A percentile compares a stretch with the other conserved stretches of the same genome.
Conservation (phyloP, 2,888 invertebrate species). For the Gerris lacustris region DNA sequence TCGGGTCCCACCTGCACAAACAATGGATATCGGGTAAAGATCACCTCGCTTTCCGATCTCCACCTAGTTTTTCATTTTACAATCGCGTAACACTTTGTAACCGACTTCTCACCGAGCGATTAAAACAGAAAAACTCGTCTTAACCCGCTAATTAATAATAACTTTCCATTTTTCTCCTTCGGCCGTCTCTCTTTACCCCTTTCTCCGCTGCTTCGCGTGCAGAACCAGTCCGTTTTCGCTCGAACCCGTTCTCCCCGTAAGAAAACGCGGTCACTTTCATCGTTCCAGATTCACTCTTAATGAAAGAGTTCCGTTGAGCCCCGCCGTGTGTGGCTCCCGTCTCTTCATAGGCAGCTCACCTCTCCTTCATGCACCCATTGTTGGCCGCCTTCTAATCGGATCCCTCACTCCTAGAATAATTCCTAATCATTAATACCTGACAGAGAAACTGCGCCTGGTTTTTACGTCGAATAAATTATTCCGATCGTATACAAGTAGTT, state of each 20-base stretch:
- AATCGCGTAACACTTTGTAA: background rate
- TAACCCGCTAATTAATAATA: background rate
- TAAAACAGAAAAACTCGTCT: background rate
- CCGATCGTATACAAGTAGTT: too few relatives aligned
- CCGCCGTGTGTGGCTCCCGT: background rate
- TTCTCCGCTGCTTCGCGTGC: constrained; percentile 1
- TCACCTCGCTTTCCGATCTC: too few relatives aligned
- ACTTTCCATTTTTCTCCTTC: constrained; percentile 1
- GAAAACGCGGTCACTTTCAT: constrained; percentile 3
- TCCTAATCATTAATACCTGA: too few relatives aligned
- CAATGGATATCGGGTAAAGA: background rate
- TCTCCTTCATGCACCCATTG: too few relatives aligned
- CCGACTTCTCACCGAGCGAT: background rate
- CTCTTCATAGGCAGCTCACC: background rate
- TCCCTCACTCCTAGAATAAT: too few relatives aligned
- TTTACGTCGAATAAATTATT: too few relatives aligned
- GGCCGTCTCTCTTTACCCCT: background rate
- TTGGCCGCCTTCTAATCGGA: too few relatives aligned
- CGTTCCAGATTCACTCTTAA: constrained; percentile 5
- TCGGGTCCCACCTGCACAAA: background rate
- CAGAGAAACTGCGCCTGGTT: too few relatives aligned
- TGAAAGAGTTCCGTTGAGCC: background rate
- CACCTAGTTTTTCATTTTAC: background rate
- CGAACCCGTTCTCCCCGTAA: background rate
- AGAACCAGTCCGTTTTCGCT: constrained; percentile 3